Percentiles rank a stretch among this genome's conserved stretches.
phyloP scores from a whole-genome alignment of 2,888 invertebrate species.

The Agapostemon virescens region DNA sequence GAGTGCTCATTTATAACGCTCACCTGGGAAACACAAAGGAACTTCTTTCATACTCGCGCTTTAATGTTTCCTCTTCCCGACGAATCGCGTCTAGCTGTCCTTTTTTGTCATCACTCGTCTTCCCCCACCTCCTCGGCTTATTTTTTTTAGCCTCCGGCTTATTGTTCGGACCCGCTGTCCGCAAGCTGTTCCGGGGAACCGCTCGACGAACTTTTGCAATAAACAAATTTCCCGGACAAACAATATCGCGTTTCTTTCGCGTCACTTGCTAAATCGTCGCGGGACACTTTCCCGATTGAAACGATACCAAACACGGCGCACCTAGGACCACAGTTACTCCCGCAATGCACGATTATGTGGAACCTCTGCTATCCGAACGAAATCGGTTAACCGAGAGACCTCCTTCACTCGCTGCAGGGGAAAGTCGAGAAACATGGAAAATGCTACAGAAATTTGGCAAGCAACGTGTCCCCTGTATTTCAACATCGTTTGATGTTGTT shows the following conservation, averaged over 20 bases:
- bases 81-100: constrained; percentile 55
- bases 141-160: constrained; percentile 16
- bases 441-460: neutral
- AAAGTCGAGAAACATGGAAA: neutral
- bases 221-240: too few relatives aligned
- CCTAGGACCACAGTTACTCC: too few relatives aligned
- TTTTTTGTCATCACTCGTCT: constrained; percentile 55
- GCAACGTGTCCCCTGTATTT: too few relatives aligned
- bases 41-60: constrained; percentile 73
- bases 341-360: too few relatives aligned
- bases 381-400: neutral
- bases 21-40: constrained; percentile 77
- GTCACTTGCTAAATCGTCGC: neutral
- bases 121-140: constrained; percentile 22
- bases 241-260: too few relatives aligned
- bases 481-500: too few relatives aligned
- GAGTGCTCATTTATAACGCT: constrained; percentile 78
- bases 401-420: neutral
- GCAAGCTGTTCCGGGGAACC: neutral
- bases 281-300: too few relatives aligned
- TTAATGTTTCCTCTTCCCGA: constrained; percentile 69
- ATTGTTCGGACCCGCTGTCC: neutral
- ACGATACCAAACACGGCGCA: too few relatives aligned
- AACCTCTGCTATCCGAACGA: too few relatives aligned
- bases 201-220: neutral